Conservation (phyloP, 2,797 vertebrate species). For the Falco naumanni region DNA sequence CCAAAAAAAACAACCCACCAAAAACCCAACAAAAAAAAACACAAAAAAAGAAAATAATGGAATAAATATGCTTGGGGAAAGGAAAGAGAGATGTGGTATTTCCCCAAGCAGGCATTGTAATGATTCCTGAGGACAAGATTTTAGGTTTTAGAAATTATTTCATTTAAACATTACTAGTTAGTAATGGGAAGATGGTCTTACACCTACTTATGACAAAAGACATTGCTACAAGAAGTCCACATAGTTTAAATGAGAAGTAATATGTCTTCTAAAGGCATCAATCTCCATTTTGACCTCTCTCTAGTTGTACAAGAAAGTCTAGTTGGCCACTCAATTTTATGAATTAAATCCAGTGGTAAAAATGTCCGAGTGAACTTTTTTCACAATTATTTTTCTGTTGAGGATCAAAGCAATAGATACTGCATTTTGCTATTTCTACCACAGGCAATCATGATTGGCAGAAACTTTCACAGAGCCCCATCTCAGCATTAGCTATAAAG, state of each 20-base stretch:
- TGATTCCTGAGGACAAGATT: neutral
- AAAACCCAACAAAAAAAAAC: neutral
- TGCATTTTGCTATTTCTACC: neutral
- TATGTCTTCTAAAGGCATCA: neutral
- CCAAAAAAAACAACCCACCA: neutral
- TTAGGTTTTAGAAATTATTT: neutral
- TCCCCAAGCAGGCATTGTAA: neutral
- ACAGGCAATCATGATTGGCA: neutral
- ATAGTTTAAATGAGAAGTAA: neutral
- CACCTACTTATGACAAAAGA: neutral
- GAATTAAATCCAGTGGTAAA: neutral
- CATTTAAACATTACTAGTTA: neutral
- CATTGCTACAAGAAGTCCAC: neutral
- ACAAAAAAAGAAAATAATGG: neutral
- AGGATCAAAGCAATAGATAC: neutral
- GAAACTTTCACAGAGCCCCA: neutral
- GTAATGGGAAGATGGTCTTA: neutral
- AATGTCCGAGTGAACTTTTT: neutral
- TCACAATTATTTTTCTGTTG: neutral
- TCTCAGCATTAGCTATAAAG: neutral
- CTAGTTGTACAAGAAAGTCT: neutral
- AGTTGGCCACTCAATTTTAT: neutral
- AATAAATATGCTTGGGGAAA: neutral
- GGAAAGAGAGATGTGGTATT: neutral
- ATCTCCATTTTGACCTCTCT: neutral